phyloP scores from a whole-genome alignment of 1,140 invertebrate genomes.

The Saccostrea glomerata region DNA sequence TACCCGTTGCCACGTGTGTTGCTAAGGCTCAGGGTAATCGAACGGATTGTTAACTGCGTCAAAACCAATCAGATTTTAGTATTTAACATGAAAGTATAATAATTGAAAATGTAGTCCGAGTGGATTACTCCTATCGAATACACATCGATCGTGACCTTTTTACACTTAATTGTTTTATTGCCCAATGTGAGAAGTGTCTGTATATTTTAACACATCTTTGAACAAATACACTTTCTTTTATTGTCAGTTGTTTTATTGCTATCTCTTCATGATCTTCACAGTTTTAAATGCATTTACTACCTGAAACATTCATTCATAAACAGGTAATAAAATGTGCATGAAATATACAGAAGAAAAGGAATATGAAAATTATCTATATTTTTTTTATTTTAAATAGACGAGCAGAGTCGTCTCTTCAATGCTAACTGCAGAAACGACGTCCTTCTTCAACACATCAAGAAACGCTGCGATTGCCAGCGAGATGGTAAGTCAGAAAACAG shows the following conservation, averaged over 20 bases:
- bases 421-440: constrained; percentile 61
- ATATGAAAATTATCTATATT: not conserved
- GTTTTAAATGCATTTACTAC: not conserved
- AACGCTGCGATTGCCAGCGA: constrained; percentile 50
- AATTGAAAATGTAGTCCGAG: constrained; percentile 1
- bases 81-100: too few relatives aligned
- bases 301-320: not conserved
- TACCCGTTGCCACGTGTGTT: too few relatives aligned
- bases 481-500: constrained; percentile 42
- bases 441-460: constrained; percentile 59
- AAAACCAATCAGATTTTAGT: too few relatives aligned
- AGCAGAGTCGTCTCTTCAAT: constrained; percentile 61
- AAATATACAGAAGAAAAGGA: not conserved
- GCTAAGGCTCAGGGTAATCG: too few relatives aligned
- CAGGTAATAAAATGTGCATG: not conserved
- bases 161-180: constrained; percentile 12
- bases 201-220: not conserved
- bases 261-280: not conserved
- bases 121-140: not conserved
- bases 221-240: not conserved
- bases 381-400: constrained; percentile 47
- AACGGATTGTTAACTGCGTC: too few relatives aligned
- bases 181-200: not conserved
- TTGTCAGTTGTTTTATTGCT: not conserved
- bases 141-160: not conserved